Conservation (phyloP, 2,113 vertebrate species). For the Beaufortia kweichowensis region DNA sequence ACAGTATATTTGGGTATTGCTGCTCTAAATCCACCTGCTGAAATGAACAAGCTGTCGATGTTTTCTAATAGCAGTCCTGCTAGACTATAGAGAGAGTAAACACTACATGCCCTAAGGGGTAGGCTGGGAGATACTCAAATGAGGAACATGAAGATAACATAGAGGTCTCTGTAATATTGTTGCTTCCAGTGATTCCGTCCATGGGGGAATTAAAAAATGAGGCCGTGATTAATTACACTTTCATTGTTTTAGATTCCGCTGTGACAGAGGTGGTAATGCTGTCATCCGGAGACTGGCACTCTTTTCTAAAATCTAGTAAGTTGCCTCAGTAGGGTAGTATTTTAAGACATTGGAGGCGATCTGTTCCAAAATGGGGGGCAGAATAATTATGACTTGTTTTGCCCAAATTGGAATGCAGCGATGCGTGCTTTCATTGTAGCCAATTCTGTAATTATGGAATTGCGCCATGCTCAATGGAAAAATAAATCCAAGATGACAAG, state of each 20-base stretch:
- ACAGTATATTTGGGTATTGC: not conserved
- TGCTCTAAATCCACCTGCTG: not conserved
- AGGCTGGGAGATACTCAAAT: constrained; percentile 5
- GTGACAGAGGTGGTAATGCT: constrained; percentile 20
- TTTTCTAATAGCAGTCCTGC: not conserved
- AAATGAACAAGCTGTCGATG: not conserved
- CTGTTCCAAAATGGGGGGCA: too few species aligned
- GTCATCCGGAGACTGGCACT: not conserved
- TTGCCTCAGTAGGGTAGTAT: too few species aligned
- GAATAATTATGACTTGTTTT: not conserved
- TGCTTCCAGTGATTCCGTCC: constrained; percentile 3
- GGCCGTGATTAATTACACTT: constrained; percentile 29
- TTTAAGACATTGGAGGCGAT: too few species aligned
- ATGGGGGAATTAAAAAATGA: constrained; percentile 6
- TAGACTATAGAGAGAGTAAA: constrained; percentile 1
- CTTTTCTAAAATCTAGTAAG: too few species aligned
- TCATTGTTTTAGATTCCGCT: not conserved
- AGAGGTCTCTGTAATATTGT: not conserved
- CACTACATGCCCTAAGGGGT: constrained; percentile 2
- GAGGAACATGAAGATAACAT: not conserved
- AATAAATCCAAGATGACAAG: too few species aligned
- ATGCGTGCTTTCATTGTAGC: too few species aligned
- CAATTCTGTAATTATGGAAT: too few species aligned
- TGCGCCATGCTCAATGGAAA: too few species aligned
- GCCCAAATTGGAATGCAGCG: too few species aligned